phyloP scores from a whole-genome alignment of 2,113 vertebrate genomes.

The Otolemur garnettii region DNA sequence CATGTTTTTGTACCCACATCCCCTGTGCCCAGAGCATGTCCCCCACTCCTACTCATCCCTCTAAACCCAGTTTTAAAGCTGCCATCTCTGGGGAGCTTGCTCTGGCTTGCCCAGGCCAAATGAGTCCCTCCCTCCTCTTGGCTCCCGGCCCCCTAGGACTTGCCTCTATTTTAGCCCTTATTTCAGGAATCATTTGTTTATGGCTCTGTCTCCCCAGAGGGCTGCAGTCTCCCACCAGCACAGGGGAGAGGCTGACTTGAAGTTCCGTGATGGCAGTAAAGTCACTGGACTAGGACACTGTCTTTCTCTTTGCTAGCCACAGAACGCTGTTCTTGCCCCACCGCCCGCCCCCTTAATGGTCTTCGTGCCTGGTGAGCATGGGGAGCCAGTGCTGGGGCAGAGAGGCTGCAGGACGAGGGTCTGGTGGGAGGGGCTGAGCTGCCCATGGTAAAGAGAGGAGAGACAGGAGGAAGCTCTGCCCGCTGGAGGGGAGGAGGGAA shows the following conservation, averaged over 20 bases:
- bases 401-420: too few species aligned
- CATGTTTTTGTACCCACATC: background rate
- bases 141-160: background rate
- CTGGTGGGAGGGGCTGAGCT: background rate
- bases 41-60: background rate
- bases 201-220: background rate
- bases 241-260: background rate
- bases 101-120: background rate
- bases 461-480: background rate
- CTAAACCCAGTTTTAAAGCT: background rate
- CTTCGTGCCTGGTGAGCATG: too few species aligned
- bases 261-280: background rate
- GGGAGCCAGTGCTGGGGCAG: background rate
- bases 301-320: background rate
- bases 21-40: background rate
- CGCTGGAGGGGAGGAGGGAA: background rate
- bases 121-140: background rate
- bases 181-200: background rate
- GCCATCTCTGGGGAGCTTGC: background rate
- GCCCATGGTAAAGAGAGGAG: fast-evolving
- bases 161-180: background rate
- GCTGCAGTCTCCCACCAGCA: background rate
- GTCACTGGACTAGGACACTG: fast-evolving
- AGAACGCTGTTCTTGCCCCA: background rate
- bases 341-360: background rate